Evolutionary conservation across 2,113 vertebrate species (phyloP), one percentile per base, ranked within the genome.

Genomic region (Cercocebus atys): DNA sequence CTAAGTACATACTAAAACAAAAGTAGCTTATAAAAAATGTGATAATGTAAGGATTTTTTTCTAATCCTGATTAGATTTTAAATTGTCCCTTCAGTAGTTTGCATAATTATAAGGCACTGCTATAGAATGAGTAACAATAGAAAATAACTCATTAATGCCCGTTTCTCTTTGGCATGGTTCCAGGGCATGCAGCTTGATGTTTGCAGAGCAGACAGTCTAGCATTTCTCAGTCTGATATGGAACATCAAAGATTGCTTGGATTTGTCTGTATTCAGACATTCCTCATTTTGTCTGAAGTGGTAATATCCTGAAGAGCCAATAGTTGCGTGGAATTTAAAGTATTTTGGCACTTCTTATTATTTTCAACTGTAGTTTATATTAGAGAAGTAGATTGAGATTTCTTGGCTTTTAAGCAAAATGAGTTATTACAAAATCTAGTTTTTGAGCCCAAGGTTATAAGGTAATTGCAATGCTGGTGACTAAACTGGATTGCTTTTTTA

Each of bases 101-200:
- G 40, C 50, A 57, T 97, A 98, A 97, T 98, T 98, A 96, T 97
- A 89, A 89, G n/a, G 38, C 92, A 52, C 75, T 97, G 86, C 38
- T 73, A 50, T 76, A 88, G 68, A 96, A 68, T 55, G 94, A 91
- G 3, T 96, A 97, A 73, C 90, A 95, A 95, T 45, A 88, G 75
- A 97, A 97, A 98, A 52, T 90, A 96, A 92, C 97, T 98, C 98
- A 98, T 99, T 98, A 98, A 96, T 98, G 43, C 73, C 45, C 96
- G 97, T 96, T 98, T 98, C 95, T 97, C 88, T 78, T 95, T 98
- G 98, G 97, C 97, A 64, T 72, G 27, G 57, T 83, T 98, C 98
- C 98, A 98, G 97, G 68, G 30, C 75, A 25, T 97, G 94, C 93
- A 97, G 93, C 96, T 95, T 38, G 61, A 76, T 94, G 96, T 96